phyloP scores from a whole-genome alignment of 1,140 invertebrate species.

The Cryptotermes secundus region DNA sequence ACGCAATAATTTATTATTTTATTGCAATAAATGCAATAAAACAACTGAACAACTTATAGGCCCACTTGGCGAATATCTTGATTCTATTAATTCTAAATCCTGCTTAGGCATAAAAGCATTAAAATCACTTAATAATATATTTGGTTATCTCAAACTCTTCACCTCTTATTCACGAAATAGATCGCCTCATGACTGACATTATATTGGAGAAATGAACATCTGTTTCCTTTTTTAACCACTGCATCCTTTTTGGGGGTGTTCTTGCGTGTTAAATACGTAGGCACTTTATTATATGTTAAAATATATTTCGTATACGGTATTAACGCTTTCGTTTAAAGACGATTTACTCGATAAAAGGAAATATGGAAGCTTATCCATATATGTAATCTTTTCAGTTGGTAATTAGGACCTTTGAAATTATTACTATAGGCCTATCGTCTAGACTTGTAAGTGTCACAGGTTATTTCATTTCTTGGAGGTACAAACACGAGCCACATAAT shows the following conservation, averaged over 20 bases:
- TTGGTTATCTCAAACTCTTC: background rate
- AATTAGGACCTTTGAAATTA: background rate
- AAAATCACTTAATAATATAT: background rate
- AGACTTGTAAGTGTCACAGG: background rate
- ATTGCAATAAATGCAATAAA: no score
- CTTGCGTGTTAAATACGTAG: background rate
- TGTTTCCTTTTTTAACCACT: background rate
- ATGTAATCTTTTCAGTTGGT: background rate
- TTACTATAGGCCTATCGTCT: background rate
- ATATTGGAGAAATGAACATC: background rate
- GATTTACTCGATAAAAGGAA: background rate
- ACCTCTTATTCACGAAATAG: background rate
- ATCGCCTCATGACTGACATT: background rate
- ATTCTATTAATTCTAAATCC: no score
- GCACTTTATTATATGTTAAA: background rate
- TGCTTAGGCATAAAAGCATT: background rate
- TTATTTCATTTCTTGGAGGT: background rate
- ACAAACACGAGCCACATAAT: background rate
- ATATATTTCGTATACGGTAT: background rate
- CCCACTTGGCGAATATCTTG: no score
- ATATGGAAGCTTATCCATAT: background rate
- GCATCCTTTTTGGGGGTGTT: background rate
- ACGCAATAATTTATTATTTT: no score
- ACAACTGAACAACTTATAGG: no score
- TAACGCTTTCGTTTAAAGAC: background rate